phyloP scores from a whole-genome alignment of 2,888 invertebrate species.

The Deilephila elpenor region DNA sequence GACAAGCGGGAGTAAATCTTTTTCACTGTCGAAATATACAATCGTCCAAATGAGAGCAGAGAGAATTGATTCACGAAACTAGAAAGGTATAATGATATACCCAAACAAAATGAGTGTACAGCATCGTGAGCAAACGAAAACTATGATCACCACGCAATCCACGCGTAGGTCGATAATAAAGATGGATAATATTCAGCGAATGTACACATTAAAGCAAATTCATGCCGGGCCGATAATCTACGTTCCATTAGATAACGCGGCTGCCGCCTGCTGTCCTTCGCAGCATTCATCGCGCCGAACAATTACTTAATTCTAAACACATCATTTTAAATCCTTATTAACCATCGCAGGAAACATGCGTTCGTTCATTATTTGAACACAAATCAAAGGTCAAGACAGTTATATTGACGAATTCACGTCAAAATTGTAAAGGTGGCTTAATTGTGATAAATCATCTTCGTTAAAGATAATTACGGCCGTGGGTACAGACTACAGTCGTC shows the following conservation, averaged over 20 bases:
- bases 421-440: conserved; percentile 62
- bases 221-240: conserved; percentile 38
- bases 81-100: conserved; percentile 63
- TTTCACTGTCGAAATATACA: background rate
- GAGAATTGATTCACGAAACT: conserved; percentile 46
- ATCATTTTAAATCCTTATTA: conserved; percentile 33
- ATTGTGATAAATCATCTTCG: conserved; percentile 73
- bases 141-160: conserved; percentile 73
- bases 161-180: conserved; percentile 74
- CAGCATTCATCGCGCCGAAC: conserved; percentile 31
- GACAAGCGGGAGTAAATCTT: background rate
- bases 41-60: conserved; percentile 35
- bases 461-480: conserved; percentile 65
- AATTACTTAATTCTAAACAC: conserved; percentile 25
- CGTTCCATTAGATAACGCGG: conserved; percentile 34
- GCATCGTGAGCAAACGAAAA: conserved; percentile 71
- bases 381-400: conserved; percentile 63
- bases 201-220: conserved; percentile 36
- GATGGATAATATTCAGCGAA: conserved; percentile 58
- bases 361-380: conserved; percentile 45
- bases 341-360: conserved; percentile 49
- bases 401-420: conserved; percentile 52
- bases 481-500: conserved; percentile 56
- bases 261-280: conserved; percentile 15
- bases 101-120: conserved; percentile 62